Evolutionary conservation across 2,113 vertebrate species (phyloP).

Genomic region (Podarcis raffonei): DNA sequence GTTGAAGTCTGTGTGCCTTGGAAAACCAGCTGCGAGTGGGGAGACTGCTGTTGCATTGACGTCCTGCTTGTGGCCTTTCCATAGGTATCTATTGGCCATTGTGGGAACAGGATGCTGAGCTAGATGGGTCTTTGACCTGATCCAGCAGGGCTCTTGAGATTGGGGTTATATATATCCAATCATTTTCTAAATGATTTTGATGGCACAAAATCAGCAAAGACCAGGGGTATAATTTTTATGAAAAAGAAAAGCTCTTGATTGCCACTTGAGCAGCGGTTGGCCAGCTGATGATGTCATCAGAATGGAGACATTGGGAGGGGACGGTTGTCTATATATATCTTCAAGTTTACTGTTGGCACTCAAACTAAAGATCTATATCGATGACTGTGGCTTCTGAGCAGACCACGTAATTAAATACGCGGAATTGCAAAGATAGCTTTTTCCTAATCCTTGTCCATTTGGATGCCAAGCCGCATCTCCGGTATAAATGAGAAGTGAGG

Average conservation of each 20-base stretch:
- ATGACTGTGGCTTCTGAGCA: constrained; percentile 45
- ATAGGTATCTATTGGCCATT: too few species aligned
- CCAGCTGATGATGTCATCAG: not conserved
- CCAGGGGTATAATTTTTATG: not conserved
- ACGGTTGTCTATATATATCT: not conserved
- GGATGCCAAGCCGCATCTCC: constrained; percentile 46
- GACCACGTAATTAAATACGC: constrained; percentile 31
- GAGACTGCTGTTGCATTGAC: too few species aligned
- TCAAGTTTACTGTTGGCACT: constrained; percentile 35
- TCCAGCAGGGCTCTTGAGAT: too few species aligned
- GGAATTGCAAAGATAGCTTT: constrained; percentile 45
- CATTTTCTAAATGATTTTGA: not conserved
- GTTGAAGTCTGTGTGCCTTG: not conserved
- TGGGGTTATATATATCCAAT: too few species aligned
- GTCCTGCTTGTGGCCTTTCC: too few species aligned
- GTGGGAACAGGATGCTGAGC: too few species aligned
- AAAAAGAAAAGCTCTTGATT: not conserved
- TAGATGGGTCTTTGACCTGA: too few species aligned
- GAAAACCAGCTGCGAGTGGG: not conserved
- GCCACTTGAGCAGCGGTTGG: not conserved
- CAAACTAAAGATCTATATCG: constrained; percentile 19
- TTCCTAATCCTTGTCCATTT: constrained; percentile 47
- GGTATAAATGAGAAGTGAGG: constrained; percentile 41
- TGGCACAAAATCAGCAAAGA: not conserved
- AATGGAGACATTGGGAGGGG: not conserved